These are phyloP conservation scores for Pelecanus crispus DNA, from an alignment of 2,113 vertebrate species.

Conservation along the genomic window DNA sequence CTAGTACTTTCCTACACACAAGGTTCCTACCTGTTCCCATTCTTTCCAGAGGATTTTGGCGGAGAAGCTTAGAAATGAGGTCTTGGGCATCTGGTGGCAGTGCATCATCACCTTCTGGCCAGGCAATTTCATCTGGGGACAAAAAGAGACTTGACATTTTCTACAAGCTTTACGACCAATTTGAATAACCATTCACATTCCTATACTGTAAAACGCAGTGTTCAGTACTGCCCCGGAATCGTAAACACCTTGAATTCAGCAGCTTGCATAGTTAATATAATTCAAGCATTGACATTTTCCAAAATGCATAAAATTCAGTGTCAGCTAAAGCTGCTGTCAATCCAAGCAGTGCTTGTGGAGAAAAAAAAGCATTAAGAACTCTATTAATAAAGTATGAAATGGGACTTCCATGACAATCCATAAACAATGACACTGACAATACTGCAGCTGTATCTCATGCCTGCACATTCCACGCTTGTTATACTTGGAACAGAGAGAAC, in stretches of 20 bases:
- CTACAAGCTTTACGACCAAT: background rate
- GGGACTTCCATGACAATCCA: conserved; percentile 34
- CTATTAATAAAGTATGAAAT: conserved; percentile 63
- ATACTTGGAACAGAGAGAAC: conserved; percentile 4
- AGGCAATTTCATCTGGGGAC: conserved; percentile 89
- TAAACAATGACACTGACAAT: conserved; percentile 46
- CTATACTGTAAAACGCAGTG: background rate
- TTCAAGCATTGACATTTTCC: conserved; percentile 59
- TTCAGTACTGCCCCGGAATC: background rate
- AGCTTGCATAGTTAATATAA: conserved; percentile 38
- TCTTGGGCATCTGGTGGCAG: conserved; percentile 91
- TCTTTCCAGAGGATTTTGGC: conserved; percentile 92
- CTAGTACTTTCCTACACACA: background rate
- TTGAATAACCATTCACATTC: conserved; percentile 9
- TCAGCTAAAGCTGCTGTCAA: conserved; percentile 61
- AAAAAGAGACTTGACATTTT: conserved; percentile 28
- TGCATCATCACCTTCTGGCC: conserved; percentile 95
- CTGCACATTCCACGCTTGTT: background rate
- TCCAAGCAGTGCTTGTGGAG: conserved; percentile 19
- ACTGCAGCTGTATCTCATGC: background rate
- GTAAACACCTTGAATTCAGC: conserved; percentile 21
- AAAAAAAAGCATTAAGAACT: conserved; percentile 37
- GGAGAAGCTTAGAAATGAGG: conserved; percentile 89
- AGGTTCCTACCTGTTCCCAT: conserved; percentile 86
- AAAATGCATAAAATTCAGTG: conserved; percentile 53